Evolutionary conservation across 2,888 invertebrate species (phyloP).

Genomic region (Bibio marci): DNA sequence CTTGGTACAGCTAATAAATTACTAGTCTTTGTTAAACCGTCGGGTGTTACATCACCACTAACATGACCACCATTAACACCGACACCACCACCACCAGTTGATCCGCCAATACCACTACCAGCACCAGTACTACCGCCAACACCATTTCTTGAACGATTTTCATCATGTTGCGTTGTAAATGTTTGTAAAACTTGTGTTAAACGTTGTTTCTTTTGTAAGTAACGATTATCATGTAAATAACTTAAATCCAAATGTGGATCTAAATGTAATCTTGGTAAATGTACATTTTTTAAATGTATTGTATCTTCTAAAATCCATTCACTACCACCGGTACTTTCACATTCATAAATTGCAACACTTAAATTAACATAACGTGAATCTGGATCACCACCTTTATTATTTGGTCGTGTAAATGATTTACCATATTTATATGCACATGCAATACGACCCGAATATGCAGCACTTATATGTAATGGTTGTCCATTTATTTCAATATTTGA

Average conservation of each 20-base stretch:
- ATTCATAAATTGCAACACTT: conserved; percentile 94
- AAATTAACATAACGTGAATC: conserved; percentile 75
- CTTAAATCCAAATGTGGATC: conserved; percentile 71
- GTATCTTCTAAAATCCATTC: conserved; percentile 93
- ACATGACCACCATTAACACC: conserved; percentile 1
- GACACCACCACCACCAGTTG: neutral
- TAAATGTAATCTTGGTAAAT: conserved; percentile 63
- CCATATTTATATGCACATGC: conserved; percentile 95
- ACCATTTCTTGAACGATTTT: conserved; percentile 40
- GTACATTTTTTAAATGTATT: conserved; percentile 84
- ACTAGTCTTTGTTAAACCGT: conserved; percentile 19
- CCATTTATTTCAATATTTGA: conserved; percentile 58
- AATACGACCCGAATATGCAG: conserved; percentile 93
- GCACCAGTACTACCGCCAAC: no score
- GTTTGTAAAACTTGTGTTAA: conserved; percentile 60
- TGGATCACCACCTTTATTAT: conserved; percentile 41
- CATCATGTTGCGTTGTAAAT: conserved; percentile 65
- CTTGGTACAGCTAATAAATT: conserved; percentile 69
- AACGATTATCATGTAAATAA: conserved; percentile 61
- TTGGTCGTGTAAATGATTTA: conserved; percentile 69
- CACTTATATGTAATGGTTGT: conserved; percentile 81
- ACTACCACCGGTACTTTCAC: conserved; percentile 92
- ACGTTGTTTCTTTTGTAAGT: conserved; percentile 66
- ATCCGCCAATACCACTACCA: neutral
- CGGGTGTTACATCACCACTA: conserved; percentile 22